Percentiles rank a stretch among this genome's conserved stretches.
Evolutionary conservation across 2,888 invertebrate genomes (phyloP).

Genomic region (Psylliodes chrysocephalus): DNA sequence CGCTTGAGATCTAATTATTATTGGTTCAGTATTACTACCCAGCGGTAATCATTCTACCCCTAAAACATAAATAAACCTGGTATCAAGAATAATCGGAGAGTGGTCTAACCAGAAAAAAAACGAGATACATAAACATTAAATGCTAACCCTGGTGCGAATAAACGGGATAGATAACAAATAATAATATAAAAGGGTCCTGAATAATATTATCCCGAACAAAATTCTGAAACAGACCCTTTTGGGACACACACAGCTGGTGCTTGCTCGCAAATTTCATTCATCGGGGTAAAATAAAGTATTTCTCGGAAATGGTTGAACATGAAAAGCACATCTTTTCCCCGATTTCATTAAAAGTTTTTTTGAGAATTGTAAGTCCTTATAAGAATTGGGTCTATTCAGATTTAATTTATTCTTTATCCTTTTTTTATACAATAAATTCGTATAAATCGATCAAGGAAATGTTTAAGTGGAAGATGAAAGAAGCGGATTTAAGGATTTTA

Average conservation of each 20-base stretch:
- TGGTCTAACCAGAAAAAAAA: not conserved
- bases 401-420: too few relatives aligned
- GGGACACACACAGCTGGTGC: constrained; percentile 8
- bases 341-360: constrained; percentile 14
- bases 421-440: too few relatives aligned
- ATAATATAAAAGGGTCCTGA: constrained; percentile 26
- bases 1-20: too few relatives aligned
- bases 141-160: constrained; percentile 11
- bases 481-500: too few relatives aligned
- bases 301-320: constrained; percentile 1
- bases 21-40: too few relatives aligned
- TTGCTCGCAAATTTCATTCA: constrained; percentile 16
- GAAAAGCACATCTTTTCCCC: not conserved
- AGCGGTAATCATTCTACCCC: too few relatives aligned
- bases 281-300: not conserved
- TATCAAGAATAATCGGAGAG: not conserved
- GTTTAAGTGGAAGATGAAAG: too few relatives aligned
- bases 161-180: constrained; percentile 30
- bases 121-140: constrained; percentile 29
- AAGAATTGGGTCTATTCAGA: constrained; percentile 2
- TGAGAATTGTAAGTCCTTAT: not conserved
- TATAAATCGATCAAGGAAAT: too few relatives aligned
- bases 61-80: too few relatives aligned
- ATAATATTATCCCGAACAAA: constrained; percentile 28
- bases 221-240: not conserved